Base-by-base conservation (phyloP, 1,140 invertebrate species). In the Panulirus ornatus region DNA sequence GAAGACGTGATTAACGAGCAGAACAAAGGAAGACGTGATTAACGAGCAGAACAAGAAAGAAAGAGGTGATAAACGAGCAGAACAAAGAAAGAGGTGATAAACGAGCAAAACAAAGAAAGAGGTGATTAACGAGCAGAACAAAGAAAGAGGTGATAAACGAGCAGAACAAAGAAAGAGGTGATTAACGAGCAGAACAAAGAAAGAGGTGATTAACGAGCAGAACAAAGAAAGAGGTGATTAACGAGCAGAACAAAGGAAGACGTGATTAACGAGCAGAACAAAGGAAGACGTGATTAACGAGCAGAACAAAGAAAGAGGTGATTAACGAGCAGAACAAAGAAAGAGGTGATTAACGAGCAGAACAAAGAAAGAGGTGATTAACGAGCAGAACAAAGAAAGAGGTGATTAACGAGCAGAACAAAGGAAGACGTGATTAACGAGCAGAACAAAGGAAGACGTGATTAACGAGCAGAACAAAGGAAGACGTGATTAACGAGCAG, bases 71-170 rank as follows among this genome's bases (percentile, higher is more conserved):
- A n/a, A n/a, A n/a, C n/a, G 30, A 76, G 30, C 5, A 36, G 38
- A 19, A 36, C n/a, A 76, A 19, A 76, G 30, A 76, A 36, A 76
- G 73, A 76, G 58, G 27, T 19, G n/a, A n/a, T n/a, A n/a, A 63
- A 27, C 19, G 58, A 63, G 58, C 19, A 27, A 63, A 27, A 63
- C 19, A 63, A 27, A 63, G 58, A 63, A 27, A 63, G 58, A 63
- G 58, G 27, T 1, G 19, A 63, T 11, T 19, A 63, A 9, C 2
- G 1, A 9, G 9, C 2, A 6, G 8, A 19, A 16, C 2, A 16
- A 6, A 6, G 58, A 66, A 30, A 66, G 58, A 58, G 9, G 9
- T 22, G 51, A 58, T 22, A 73, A 73, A 34, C 9, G 27, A 34
- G 22, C 9, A 30, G 30, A 30, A 66, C 22, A 66, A 30, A 66